Conservation (phyloP, 2,113 vertebrate genomes). For the Larimichthys crocea region DNA sequence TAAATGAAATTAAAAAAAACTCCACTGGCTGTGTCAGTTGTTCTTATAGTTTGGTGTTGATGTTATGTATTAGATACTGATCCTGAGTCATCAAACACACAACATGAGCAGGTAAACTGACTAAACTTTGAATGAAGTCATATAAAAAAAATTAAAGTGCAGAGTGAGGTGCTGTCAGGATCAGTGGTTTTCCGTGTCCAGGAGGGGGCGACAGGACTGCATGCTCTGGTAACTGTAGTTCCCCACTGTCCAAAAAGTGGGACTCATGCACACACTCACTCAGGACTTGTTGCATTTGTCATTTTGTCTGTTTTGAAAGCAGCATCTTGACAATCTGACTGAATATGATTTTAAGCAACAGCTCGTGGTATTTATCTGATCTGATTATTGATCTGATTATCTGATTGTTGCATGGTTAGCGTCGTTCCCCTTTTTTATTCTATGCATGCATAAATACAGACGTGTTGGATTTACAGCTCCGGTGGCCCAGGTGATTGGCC, state of each 20-base stretch:
- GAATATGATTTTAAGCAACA: background rate
- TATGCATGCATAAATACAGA: background rate
- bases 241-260: background rate
- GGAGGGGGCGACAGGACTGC: conserved; percentile 70
- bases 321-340: background rate
- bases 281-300: background rate
- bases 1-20: background rate
- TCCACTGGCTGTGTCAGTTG: background rate
- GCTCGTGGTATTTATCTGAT: too few relatives aligned
- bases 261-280: background rate
- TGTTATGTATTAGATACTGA: background rate
- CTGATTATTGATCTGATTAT: background rate
- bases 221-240: background rate
- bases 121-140: background rate
- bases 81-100: background rate
- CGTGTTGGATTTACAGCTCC: background rate
- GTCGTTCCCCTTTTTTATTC: background rate
- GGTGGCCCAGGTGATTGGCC: background rate
- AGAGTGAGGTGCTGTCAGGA: background rate
- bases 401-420: background rate
- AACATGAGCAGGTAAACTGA: background rate
- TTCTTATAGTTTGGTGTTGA: background rate
- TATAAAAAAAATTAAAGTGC: background rate
- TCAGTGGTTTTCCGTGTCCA: conserved; percentile 50
- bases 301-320: background rate